Evolutionary conservation across 2,113 vertebrate genomes (phyloP).

Genomic region (Hippocampus zosterae): DNA sequence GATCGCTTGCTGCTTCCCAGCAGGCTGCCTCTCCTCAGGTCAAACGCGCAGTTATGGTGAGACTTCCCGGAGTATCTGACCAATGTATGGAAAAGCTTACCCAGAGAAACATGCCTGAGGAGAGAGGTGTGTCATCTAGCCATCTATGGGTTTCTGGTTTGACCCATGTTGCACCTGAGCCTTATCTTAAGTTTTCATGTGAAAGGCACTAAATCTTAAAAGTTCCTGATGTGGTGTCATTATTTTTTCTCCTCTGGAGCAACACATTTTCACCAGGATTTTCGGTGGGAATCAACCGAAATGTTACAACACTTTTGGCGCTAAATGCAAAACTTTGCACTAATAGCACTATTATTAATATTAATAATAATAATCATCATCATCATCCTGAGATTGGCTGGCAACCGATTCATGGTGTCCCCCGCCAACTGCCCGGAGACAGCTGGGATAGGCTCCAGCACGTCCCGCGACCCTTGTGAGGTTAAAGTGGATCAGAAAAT

Average conservation of each 20-base stretch:
- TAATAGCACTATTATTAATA: too few species aligned
- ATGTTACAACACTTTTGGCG: too few species aligned
- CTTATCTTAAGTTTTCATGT: not conserved
- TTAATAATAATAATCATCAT: too few species aligned
- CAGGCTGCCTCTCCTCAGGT: constrained; percentile 19
- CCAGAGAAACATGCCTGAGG: not conserved
- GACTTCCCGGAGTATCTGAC: not conserved
- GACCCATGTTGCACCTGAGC: not conserved
- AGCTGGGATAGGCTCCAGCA: too few species aligned
- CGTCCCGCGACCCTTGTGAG: too few species aligned
- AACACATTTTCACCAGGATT: not conserved
- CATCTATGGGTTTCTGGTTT: not conserved
- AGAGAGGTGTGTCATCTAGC: not conserved
- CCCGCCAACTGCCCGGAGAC: too few species aligned
- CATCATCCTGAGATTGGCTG: too few species aligned
- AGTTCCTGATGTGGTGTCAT: not conserved
- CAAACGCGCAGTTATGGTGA: constrained; percentile 5
- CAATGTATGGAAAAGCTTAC: not conserved
- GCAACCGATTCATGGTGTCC: too few species aligned
- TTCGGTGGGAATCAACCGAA: not conserved
- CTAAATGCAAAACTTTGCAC: too few species aligned
- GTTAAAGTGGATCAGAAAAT: too few species aligned
- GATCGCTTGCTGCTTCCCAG: constrained; percentile 17
- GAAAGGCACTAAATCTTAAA: not conserved
- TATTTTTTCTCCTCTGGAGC: not conserved